Evolutionary conservation across 1,140 invertebrate genomes (phyloP).

Genomic region (Atta cephalotes): DNA sequence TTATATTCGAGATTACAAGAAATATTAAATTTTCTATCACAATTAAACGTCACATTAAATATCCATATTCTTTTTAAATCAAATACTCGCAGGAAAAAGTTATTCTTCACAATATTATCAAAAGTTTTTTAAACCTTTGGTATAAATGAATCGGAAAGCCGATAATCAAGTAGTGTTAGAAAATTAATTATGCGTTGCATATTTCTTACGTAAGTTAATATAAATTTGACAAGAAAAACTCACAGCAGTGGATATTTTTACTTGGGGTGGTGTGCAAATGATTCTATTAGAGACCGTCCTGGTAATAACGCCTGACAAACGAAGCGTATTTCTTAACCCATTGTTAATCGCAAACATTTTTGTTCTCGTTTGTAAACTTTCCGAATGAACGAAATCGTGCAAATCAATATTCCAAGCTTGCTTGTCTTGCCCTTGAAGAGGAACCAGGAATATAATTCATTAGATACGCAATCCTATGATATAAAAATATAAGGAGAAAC

Average conservation of each 20-base stretch:
- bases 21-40: neutral
- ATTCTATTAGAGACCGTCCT: neutral
- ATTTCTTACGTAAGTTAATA: constrained; percentile 27
- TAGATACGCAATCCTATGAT: too few species aligned
- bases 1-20: too few species aligned
- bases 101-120: too few species aligned
- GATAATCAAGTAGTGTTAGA: too few species aligned
- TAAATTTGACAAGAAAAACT: neutral
- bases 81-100: neutral
- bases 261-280: neutral
- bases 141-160: too few species aligned
- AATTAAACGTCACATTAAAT: neutral
- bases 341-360: constrained; percentile 21
- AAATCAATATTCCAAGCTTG: too few species aligned
- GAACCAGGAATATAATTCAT: neutral
- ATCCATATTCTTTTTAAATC: neutral
- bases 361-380: neutral
- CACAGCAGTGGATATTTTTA: constrained; percentile 12
- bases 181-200: neutral
- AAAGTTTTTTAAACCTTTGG: too few species aligned
- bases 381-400: too few species aligned
- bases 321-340: neutral
- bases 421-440: too few species aligned
- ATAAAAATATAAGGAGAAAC: too few species aligned
- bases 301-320: neutral